Percentiles rank a stretch among this genome's conserved stretches.
Conservation (phyloP, 2,888 invertebrate species). For the Shargacucullia verbasci region DNA sequence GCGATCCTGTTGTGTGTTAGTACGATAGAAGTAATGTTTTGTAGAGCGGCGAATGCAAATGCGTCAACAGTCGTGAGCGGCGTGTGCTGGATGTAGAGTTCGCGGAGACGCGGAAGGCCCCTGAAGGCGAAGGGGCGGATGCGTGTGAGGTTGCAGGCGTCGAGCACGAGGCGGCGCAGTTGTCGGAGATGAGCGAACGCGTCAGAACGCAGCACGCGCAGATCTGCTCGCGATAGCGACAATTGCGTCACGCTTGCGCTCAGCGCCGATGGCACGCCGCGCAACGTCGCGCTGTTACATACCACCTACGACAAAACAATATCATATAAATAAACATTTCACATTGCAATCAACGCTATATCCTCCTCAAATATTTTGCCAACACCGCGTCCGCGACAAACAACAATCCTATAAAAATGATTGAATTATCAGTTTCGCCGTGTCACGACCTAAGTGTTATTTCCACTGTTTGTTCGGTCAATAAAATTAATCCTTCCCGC, state of each 20-base stretch:
- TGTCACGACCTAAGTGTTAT: conserved; percentile 71
- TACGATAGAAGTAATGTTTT: conserved; percentile 93
- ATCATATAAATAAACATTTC: conserved; percentile 41
- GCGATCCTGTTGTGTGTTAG: conserved; percentile 92
- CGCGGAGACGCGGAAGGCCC: conserved; percentile 93
- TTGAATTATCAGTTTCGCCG: conserved; percentile 64
- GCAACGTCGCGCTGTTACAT: conserved; percentile 95
- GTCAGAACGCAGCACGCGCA: conserved; percentile 94
- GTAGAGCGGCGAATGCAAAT: conserved; percentile 95
- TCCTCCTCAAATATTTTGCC: conserved; percentile 53
- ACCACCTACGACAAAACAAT: conserved; percentile 91
- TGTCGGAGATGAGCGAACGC: conserved; percentile 95
- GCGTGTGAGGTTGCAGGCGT: conserved; percentile 95
- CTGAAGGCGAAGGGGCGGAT: conserved; percentile 96
- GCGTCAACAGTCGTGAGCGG: conserved; percentile 94
- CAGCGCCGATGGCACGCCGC: conserved; percentile 93
- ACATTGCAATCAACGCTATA: conserved; percentile 49
- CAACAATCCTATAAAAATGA: conserved; percentile 56
- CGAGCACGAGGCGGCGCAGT: conserved; percentile 94
- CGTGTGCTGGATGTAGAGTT: conserved; percentile 95
- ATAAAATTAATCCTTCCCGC: conserved; percentile 81
- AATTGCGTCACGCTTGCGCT: conserved; percentile 95
- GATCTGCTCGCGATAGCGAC: conserved; percentile 95
- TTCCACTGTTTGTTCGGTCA: conserved; percentile 75
- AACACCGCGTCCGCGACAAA: conserved; percentile 40